phyloP scores from a whole-genome alignment of 2,797 vertebrate species.

The Siniperca obscura region DNA sequence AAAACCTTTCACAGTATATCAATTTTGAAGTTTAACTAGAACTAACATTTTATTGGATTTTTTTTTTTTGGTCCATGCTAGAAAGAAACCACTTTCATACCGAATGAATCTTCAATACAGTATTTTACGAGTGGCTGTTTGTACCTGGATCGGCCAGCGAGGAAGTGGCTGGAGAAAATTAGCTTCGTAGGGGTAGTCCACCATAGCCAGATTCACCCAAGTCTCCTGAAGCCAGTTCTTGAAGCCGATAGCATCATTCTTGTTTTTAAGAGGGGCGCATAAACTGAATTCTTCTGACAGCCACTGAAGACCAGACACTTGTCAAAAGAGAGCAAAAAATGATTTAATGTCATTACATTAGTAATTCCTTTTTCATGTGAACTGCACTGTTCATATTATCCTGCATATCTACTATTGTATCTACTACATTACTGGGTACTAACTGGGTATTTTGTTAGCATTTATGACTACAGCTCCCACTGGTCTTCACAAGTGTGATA shows the following conservation, averaged over 20 bases:
- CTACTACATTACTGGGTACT: neutral
- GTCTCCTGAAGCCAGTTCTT: constrained; percentile 95
- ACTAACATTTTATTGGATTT: neutral
- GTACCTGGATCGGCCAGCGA: constrained; percentile 95
- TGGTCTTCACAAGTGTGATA: neutral
- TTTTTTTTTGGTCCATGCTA: neutral
- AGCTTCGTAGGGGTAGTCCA: constrained; percentile 94
- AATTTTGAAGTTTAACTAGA: neutral
- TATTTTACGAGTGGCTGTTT: neutral
- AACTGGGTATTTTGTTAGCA: neutral
- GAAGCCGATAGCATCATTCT: constrained; percentile 78
- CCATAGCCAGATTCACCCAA: constrained; percentile 97
- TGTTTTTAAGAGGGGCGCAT: constrained; percentile 86
- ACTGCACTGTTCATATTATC: neutral
- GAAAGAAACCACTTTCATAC: neutral
- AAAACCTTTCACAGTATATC: constrained; percentile 2
- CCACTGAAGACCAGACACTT: constrained; percentile 90
- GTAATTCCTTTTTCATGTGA: neutral
- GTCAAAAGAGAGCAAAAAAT: constrained; percentile 23
- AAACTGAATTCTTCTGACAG: constrained; percentile 89
- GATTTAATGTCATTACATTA: neutral
- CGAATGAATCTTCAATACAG: neutral
- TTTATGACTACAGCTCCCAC: neutral
- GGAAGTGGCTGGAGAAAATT: constrained; percentile 95
- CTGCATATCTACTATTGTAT: neutral